Conservation (phyloP, 2,888 invertebrate species). For the Helicoverpa assulta region DNA sequence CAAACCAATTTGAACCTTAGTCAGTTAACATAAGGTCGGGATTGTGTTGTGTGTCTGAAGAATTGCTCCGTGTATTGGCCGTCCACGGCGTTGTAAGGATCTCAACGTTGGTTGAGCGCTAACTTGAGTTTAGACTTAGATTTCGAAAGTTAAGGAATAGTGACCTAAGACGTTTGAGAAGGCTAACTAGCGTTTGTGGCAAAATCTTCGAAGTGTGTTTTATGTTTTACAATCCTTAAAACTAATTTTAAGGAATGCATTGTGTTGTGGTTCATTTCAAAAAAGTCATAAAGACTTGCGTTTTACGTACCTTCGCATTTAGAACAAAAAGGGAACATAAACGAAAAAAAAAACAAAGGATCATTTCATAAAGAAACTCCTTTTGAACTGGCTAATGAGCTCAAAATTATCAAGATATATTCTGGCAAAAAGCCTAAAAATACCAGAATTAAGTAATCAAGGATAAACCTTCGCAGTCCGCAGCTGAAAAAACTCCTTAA, state of each 20-base stretch:
- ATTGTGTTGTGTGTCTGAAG: constrained; percentile 46
- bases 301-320: too few relatives aligned
- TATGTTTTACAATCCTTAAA: neutral
- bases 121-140: constrained; percentile 55
- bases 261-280: too few relatives aligned
- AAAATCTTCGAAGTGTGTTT: neutral
- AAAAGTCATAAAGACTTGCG: too few relatives aligned
- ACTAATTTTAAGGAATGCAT: too few relatives aligned
- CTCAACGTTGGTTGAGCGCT: constrained; percentile 65
- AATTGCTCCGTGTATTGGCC: constrained; percentile 63
- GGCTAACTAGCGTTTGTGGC: neutral
- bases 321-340: neutral
- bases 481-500: constrained; percentile 40
- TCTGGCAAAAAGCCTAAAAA: constrained; percentile 29
- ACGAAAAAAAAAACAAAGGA: neutral
- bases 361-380: constrained; percentile 20
- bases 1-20: constrained; percentile 33
- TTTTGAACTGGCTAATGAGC: constrained; percentile 31
- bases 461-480: constrained; percentile 47
- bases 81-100: constrained; percentile 70
- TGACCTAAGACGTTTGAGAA: neutral
- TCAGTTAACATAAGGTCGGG: constrained; percentile 5
- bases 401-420: constrained; percentile 20
- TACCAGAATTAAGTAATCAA: constrained; percentile 51
- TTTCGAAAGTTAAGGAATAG: constrained; percentile 38